Conservation (phyloP, 2,797 vertebrate genomes). For the Gobio occitaniae region DNA sequence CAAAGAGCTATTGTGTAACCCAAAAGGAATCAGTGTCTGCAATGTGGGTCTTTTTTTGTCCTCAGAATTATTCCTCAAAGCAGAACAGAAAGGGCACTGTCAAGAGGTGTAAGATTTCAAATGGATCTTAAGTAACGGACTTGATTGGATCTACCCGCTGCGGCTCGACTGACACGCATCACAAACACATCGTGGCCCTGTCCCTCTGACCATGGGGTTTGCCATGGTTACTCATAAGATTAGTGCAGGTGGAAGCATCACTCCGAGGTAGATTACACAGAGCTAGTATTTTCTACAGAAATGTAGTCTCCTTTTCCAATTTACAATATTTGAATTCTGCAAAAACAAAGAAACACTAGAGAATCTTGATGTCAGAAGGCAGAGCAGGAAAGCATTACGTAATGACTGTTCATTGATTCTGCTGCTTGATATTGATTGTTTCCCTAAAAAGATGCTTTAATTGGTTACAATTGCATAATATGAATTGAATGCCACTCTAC, state of each 20-base stretch:
- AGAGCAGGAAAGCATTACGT: neutral
- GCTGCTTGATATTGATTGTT: slow-evolving; percentile 24
- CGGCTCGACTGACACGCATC: slow-evolving; percentile 3
- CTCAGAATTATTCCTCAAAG: slow-evolving; percentile 8
- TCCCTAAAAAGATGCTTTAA: neutral
- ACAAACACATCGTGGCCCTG: slow-evolving; percentile 14
- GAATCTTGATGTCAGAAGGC: neutral
- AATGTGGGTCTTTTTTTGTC: slow-evolving; percentile 27
- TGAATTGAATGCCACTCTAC: neutral
- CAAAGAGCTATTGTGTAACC: slow-evolving; percentile 12
- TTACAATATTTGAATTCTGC: neutral
- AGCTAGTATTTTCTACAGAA: neutral
- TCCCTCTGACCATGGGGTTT: slow-evolving; percentile 41
- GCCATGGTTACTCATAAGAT: slow-evolving; percentile 51
- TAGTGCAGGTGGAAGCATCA: slow-evolving; percentile 26
- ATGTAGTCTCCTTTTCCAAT: neutral
- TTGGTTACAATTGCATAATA: neutral
- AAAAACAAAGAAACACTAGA: neutral
- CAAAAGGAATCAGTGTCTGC: slow-evolving; percentile 38
- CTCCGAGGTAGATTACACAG: slow-evolving; percentile 29
- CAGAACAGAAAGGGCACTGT: slow-evolving; percentile 12
- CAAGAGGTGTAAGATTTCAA: slow-evolving; percentile 38
- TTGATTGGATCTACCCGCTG: slow-evolving; percentile 24
- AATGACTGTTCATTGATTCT: slow-evolving; percentile 25
- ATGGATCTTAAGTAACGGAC: slow-evolving; percentile 39